These are phyloP conservation scores for Serripes groenlandicus DNA, from an alignment of 2,888 invertebrate genomes.

Conservation along the genomic window DNA sequence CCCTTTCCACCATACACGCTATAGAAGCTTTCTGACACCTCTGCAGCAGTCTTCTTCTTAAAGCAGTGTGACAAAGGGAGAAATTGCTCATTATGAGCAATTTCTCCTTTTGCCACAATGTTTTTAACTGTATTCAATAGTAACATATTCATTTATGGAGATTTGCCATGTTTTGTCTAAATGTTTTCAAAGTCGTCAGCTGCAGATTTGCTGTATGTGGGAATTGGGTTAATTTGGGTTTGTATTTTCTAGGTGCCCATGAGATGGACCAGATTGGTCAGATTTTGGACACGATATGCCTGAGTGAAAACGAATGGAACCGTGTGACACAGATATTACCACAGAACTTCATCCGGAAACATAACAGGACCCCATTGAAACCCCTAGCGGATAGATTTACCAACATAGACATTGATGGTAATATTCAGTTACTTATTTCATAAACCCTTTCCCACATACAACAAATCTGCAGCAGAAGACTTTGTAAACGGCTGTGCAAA, in stretches of 20 bases:
- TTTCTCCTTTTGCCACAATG: neutral
- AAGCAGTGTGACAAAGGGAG: neutral
- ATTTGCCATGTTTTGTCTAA: no score
- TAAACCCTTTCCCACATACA: neutral
- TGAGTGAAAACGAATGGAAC: conserved; percentile 77
- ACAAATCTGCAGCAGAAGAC: neutral
- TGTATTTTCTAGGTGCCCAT: conserved; percentile 91
- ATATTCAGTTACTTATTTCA: neutral
- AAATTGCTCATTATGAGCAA: neutral
- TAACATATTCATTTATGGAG: neutral
- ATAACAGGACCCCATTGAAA: conserved; percentile 68
- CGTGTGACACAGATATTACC: conserved; percentile 79
- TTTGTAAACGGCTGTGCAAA: neutral
- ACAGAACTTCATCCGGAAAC: conserved; percentile 76
- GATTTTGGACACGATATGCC: conserved; percentile 76
- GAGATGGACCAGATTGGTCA: conserved; percentile 87
- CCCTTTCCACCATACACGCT: no score
- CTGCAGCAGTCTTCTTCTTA: no score
- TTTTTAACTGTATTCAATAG: neutral
- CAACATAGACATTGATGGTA: conserved; percentile 68
- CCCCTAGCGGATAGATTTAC: conserved; percentile 66
- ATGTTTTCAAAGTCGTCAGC: neutral
- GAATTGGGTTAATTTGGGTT: neutral
- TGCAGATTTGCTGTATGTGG: neutral
- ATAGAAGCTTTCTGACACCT: no score